These are phyloP conservation scores for Cataglyphis cursor DNA, from an alignment of 2,888 invertebrate genomes.

Conservation along the genomic window DNA sequence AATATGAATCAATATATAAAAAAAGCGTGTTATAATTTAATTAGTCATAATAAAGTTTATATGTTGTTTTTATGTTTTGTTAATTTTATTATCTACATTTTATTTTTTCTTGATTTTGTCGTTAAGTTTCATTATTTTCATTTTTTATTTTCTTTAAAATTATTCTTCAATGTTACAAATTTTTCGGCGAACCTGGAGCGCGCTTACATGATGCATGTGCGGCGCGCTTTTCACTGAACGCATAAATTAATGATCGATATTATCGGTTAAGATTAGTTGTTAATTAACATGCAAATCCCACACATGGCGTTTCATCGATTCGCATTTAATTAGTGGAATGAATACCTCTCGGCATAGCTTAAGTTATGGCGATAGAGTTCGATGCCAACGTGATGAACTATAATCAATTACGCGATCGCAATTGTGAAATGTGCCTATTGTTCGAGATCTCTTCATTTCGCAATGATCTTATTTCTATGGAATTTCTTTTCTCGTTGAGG, in stretches of 20 bases:
- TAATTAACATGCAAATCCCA: slow-evolving; percentile 71
- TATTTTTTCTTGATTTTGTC: background rate
- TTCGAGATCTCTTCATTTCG: slow-evolving; percentile 61
- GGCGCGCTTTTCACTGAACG: slow-evolving; percentile 14
- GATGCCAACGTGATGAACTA: slow-evolving; percentile 53
- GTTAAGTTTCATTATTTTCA: slow-evolving; percentile 4
- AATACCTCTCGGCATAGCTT: slow-evolving; percentile 66
- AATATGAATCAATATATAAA: slow-evolving; percentile 2
- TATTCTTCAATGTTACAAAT: slow-evolving; percentile 13
- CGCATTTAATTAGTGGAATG: slow-evolving; percentile 71
- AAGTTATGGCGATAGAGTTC: slow-evolving; percentile 48
- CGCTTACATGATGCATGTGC: slow-evolving; percentile 19
- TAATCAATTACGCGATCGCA: slow-evolving; percentile 71
- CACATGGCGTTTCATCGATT: slow-evolving; percentile 65
- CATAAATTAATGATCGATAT: slow-evolving; percentile 49
- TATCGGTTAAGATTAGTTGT: slow-evolving; percentile 57
- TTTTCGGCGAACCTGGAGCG: background rate
- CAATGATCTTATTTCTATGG: slow-evolving; percentile 59
- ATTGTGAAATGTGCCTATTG: slow-evolving; percentile 74
- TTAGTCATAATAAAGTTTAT: background rate
- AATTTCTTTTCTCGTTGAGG: slow-evolving; percentile 53
- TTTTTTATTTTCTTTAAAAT: background rate
- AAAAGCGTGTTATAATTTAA: background rate
- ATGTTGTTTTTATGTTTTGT: background rate
- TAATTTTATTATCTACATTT: background rate